These are phyloP conservation scores for Trypoxylon attenuatum DNA, from an alignment of 2,888 invertebrate genomes.

Conservation along the genomic window DNA sequence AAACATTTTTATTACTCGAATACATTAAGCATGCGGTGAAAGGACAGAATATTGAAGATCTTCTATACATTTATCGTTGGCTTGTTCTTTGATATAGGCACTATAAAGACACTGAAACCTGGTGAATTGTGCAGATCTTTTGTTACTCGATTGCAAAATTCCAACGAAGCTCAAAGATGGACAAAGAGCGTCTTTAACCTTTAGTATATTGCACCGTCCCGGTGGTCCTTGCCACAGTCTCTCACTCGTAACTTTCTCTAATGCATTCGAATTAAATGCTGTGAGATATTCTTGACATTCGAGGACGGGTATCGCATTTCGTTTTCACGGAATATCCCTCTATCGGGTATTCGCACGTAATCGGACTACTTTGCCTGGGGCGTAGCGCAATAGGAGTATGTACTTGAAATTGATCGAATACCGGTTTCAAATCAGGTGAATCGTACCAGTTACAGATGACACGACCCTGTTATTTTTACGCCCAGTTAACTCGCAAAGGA, in stretches of 20 bases:
- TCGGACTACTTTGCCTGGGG: no score
- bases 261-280: conserved; percentile 50
- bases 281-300: conserved; percentile 49
- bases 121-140: neutral
- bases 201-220: conserved; percentile 33
- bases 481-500: no score
- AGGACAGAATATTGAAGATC: no score
- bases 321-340: conserved; percentile 8
- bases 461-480: neutral
- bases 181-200: conserved; percentile 44
- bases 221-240: conserved; percentile 42
- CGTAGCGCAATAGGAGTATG: no score
- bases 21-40: no score
- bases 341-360: no score
- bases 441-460: neutral
- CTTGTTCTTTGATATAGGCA: no score
- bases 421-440: neutral
- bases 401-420: conserved; percentile 3
- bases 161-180: conserved; percentile 15
- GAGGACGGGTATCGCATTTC: conserved; percentile 37
- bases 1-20: no score
- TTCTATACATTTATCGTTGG: no score
- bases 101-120: no score
- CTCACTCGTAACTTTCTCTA: conserved; percentile 39
- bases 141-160: conserved; percentile 15